Base-by-base conservation (phyloP, 2,113 vertebrate species). In the Tautogolabrus adspersus region DNA sequence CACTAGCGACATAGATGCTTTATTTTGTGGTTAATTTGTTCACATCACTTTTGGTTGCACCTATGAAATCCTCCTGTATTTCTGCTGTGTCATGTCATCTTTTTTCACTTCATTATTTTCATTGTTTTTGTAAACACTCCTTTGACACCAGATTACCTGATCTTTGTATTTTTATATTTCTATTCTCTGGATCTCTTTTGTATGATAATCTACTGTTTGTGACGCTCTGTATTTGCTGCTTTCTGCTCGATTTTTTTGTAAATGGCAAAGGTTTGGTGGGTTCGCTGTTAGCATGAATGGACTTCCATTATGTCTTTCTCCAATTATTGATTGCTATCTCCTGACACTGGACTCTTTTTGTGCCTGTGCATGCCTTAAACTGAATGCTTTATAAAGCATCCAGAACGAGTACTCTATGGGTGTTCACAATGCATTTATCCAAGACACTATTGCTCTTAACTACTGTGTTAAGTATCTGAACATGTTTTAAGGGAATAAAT, bases 311-410 rank as follows among this genome's bases (percentile, higher is more conserved):
- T 23, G 84, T 72, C 66, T 10, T 55, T 15, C 61, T 72, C 67
- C 52, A 52, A 3, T 62, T 79, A 56, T 37, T 37, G 65, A 79
- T 64, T 61, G 55, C 44, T 58, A n/a, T 49, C 47, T 49, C 47
- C 66, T 58, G 61, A 82, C 67, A 66, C 76, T 10, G n/a, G 72
- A 84, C 75, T 72, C 60, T 76, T 13, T 64, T 18, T 73, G 83
- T 79, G 80, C 78, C 83, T 84, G 85, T 89, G 89, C 89, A 91
- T 91, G 89, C 85, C 89, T 89, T 84, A 86, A 78, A 42, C 12
- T 38, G 75, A 83, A 68, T 75, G 73, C 78, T 47, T 58, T 60
- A 54, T 66, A 42, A 52, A 72, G 82, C 70, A 30, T 83, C 22
- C 44, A 66, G 65, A 83, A 80, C 51, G 69, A 68, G 51, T 69